Conservation (phyloP, 1,140 invertebrate genomes). For the Drosophila tropicalis region DNA sequence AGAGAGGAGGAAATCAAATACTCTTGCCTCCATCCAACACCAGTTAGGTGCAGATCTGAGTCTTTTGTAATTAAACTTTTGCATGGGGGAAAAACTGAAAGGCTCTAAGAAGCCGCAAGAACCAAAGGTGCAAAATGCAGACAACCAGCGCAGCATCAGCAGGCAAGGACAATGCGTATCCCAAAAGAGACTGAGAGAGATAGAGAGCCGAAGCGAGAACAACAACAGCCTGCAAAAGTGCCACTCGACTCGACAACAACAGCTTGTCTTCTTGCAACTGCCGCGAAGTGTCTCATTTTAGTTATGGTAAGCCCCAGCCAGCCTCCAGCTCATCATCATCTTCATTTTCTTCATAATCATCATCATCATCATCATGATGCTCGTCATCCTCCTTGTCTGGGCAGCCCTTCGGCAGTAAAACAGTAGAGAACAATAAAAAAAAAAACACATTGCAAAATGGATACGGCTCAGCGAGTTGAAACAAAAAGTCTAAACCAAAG, state of each 20-base stretch:
- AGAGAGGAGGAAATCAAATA: slow-evolving; percentile 15
- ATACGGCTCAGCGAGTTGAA: slow-evolving; percentile 73
- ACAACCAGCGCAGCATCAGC: slow-evolving; percentile 45
- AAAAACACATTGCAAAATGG: slow-evolving; percentile 22
- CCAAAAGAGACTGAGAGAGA: not conserved
- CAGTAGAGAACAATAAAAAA: not conserved
- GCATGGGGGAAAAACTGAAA: slow-evolving; percentile 50
- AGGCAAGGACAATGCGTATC: slow-evolving; percentile 47
- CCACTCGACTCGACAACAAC: slow-evolving; percentile 8
- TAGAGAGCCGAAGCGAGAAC: not conserved
- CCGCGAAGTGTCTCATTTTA: slow-evolving; percentile 67
- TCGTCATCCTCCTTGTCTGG: not conserved
- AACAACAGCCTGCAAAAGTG: slow-evolving; percentile 35
- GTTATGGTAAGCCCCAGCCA: slow-evolving; percentile 52
- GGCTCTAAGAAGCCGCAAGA: slow-evolving; percentile 48
- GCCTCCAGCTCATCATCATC: slow-evolving; percentile 11
- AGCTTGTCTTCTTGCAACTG: slow-evolving; percentile 17
- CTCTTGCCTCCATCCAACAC: slow-evolving; percentile 11
- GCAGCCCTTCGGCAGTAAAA: slow-evolving; percentile 2
- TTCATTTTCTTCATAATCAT: not conserved
- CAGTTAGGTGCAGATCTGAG: slow-evolving; percentile 49
- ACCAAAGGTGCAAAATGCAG: slow-evolving; percentile 11
- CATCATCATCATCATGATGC: not conserved
- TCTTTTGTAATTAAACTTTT: slow-evolving; percentile 77
- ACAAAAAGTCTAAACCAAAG: slow-evolving; percentile 65